phyloP scores from a whole-genome alignment of 2,888 invertebrate species.

The Ecdyonurus torrentis region DNA sequence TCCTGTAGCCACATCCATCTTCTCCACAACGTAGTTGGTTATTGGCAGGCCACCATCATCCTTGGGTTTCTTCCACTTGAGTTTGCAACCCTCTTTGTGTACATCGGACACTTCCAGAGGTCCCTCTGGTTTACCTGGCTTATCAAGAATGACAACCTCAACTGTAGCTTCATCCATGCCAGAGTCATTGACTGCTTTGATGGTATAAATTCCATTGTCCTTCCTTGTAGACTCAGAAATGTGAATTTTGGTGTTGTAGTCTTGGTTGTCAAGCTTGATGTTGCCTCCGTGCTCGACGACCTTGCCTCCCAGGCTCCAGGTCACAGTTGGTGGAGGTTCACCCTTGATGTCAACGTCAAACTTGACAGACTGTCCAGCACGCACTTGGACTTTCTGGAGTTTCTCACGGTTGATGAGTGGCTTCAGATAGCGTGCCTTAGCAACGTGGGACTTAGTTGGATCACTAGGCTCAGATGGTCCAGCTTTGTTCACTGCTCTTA shows the following conservation, averaged over 20 bases:
- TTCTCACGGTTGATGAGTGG: slow-evolving; percentile 92
- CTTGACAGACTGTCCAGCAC: slow-evolving; percentile 78
- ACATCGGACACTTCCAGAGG: slow-evolving; percentile 82
- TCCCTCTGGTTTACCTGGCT: slow-evolving; percentile 77
- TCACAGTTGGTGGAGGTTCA: slow-evolving; percentile 86
- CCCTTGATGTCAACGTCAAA: slow-evolving; percentile 91
- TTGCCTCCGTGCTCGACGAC: slow-evolving; percentile 48
- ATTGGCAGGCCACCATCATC: slow-evolving; percentile 91
- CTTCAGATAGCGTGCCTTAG: slow-evolving; percentile 77
- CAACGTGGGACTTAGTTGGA: slow-evolving; percentile 68
- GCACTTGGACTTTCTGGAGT: slow-evolving; percentile 69
- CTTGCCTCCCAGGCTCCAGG: slow-evolving; percentile 55
- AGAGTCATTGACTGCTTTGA: slow-evolving; percentile 83
- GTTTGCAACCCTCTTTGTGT: slow-evolving; percentile 83
- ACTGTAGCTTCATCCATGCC: slow-evolving; percentile 89
- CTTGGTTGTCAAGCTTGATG: slow-evolving; percentile 70
- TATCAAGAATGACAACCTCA: slow-evolving; percentile 75
- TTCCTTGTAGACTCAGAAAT: slow-evolving; percentile 65
- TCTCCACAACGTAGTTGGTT: slow-evolving; percentile 82
- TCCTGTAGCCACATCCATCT: slow-evolving; percentile 78
- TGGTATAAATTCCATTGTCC: slow-evolving; percentile 78
- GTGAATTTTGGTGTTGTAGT: slow-evolving; percentile 76
- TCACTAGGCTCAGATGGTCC: slow-evolving; percentile 86
- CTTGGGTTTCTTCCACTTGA: slow-evolving; percentile 89
- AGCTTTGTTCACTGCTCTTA: slow-evolving; percentile 86